Base-by-base conservation (phyloP, 2,888 invertebrate species). In the Romanomermis culicivorax region DNA sequence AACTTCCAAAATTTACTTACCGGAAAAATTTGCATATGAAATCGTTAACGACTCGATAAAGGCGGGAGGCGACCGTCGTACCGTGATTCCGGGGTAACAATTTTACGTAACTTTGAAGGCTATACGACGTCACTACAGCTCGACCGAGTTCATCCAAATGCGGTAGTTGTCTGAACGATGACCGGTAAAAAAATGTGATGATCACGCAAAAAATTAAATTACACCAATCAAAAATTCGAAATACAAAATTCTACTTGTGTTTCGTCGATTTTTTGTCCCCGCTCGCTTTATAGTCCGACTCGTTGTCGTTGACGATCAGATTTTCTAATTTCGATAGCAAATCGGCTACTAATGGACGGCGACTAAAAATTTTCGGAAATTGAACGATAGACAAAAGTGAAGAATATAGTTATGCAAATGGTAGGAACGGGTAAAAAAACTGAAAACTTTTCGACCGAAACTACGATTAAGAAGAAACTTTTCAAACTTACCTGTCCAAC, bases 281-380 rank as follows among this genome's bases (percentile, higher is more conserved):
- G 17, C 36, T 25, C 20, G 25, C 20, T 14, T 4, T n/a, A 26
- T 20, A 20, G 23, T 29, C 17, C 42, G 29, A 36, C 20, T 24
- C 30, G 26, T 63, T 63, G 51, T 64, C 64, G 23, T 60, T 61
- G 24, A 64, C 59, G 29, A 64, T 64, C 58, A 64, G 59, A 57
- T 64, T 61, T 57, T 57, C 57, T 47, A 57, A 49, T 17, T 42
- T 27, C 20, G 14, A n/a, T 48, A 57, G 29, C 23, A 57, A 55
- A 17, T 43, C 53, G 27, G 49, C 52, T 2, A 57, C 57, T 25
- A 55, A 25, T 52, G 29, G 29, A 3, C 52, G 42, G 52, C 26
- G 17, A 36, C 36, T 11, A 36, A 36, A 36, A 36, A 36, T 11
- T 17, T 36, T 36, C 36, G 17, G 11, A 17, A 36, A 36, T 36